A percentile compares a stretch with the other conserved stretches of the same genome.
Evolutionary conservation across 2,888 invertebrate genomes (phyloP).

Genomic region (Proisotoma minuta): DNA sequence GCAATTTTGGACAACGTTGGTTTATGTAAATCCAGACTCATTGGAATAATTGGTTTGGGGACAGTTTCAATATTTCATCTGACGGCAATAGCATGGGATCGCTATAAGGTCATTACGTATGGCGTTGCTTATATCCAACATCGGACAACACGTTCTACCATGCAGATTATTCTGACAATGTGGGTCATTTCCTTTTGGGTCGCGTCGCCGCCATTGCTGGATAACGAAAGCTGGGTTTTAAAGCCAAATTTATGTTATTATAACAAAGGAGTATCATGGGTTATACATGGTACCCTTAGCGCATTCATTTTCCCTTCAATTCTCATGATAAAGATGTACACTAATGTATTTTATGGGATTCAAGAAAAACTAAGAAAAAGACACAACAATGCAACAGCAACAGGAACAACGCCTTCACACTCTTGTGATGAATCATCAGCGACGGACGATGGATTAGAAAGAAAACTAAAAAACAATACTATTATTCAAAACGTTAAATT

Average conservation of each 20-base stretch:
- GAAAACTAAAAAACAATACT: background rate
- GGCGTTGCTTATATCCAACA: slow-evolving; percentile 27
- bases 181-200: slow-evolving; percentile 83
- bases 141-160: background rate
- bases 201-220: slow-evolving; percentile 81
- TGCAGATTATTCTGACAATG: slow-evolving; percentile 64
- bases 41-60: slow-evolving; percentile 30
- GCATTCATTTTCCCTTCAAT: slow-evolving; percentile 91
- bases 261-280: slow-evolving; percentile 80
- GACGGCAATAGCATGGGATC: slow-evolving; percentile 38
- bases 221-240: no score
- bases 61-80: slow-evolving; percentile 41
- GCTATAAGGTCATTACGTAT: slow-evolving; percentile 36
- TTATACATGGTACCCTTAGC: slow-evolving; percentile 84
- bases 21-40: slow-evolving; percentile 30
- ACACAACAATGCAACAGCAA: no score
- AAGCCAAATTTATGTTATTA: no score
- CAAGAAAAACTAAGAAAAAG: slow-evolving; percentile 74
- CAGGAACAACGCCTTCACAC: slow-evolving; percentile 68
- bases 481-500: background rate
- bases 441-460: slow-evolving; percentile 9
- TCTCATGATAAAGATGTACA: slow-evolving; percentile 92
- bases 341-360: slow-evolving; percentile 91
- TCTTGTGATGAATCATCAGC: slow-evolving; percentile 21
- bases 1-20: slow-evolving; percentile 26